phyloP scores from a whole-genome alignment of 1,140 invertebrate species.

The Drosophila pseudoananassae region DNA sequence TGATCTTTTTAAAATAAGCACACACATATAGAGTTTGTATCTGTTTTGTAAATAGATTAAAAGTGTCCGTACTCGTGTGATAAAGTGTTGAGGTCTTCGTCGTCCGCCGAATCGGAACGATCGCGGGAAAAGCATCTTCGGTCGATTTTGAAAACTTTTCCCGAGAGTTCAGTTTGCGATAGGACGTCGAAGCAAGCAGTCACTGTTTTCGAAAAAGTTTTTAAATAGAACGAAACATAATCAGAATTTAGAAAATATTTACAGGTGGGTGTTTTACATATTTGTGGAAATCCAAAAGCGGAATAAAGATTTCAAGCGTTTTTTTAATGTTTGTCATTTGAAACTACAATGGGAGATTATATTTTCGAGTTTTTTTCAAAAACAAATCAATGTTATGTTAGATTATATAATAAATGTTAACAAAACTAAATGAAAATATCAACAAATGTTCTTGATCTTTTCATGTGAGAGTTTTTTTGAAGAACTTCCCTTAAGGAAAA shows the following conservation, averaged over 20 bases:
- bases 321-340: not conserved
- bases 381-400: conserved; percentile 48
- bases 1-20: conserved; percentile 51
- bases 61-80: conserved; percentile 52
- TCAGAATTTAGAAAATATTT: conserved; percentile 49
- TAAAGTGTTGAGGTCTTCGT: conserved; percentile 55
- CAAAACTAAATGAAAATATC: conserved; percentile 37
- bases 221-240: conserved; percentile 41
- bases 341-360: not conserved
- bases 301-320: not conserved
- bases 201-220: conserved; percentile 4
- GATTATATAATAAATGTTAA: conserved; percentile 67
- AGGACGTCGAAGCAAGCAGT: conserved; percentile 24
- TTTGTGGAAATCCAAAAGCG: not conserved
- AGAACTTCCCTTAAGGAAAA: not conserved
- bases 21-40: conserved; percentile 33
- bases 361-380: conserved; percentile 12
- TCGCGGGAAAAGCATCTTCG: conserved; percentile 31
- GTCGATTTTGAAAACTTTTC: conserved; percentile 50
- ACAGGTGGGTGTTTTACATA: conserved; percentile 64
- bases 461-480: conserved; percentile 9
- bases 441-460: conserved; percentile 33
- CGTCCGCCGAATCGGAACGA: conserved; percentile 34
- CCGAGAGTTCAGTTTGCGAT: conserved; percentile 53
- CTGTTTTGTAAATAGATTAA: conserved; percentile 74